Evolutionary conservation across 2,888 invertebrate species (phyloP).

Genomic region (Polydrusus cervinus): DNA sequence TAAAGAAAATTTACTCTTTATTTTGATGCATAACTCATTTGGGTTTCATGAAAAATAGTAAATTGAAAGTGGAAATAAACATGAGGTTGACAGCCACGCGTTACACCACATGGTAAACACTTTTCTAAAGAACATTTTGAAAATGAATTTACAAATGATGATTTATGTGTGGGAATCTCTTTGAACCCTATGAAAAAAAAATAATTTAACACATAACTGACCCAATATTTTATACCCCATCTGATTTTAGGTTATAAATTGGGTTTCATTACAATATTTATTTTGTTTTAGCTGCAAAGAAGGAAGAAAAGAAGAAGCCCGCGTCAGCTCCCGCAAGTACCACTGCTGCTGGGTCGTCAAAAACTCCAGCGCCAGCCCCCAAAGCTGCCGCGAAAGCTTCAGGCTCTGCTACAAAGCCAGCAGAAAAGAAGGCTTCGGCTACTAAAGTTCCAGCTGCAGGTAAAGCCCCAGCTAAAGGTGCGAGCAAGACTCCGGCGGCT

Average conservation of each 20-base stretch:
- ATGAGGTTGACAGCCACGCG: constrained; percentile 25
- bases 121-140: background rate
- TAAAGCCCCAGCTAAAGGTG: constrained; percentile 60
- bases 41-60: constrained; percentile 2
- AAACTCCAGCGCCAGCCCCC: constrained; percentile 71
- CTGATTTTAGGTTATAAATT: background rate
- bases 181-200: constrained; percentile 69
- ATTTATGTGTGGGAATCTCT: constrained; percentile 75
- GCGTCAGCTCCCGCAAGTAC: constrained; percentile 68
- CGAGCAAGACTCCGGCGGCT: constrained; percentile 52
- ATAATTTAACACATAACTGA: constrained; percentile 59
- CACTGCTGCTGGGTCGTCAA: constrained; percentile 69
- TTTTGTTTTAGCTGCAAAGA: constrained; percentile 69
- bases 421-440: constrained; percentile 58
- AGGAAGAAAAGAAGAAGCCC: constrained; percentile 74
- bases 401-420: constrained; percentile 56
- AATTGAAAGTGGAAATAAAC: constrained; percentile 12
- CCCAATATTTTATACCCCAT: constrained; percentile 23
- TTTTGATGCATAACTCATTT: background rate
- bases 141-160: constrained; percentile 67
- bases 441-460: constrained; percentile 62
- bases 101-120: constrained; percentile 44
- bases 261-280: background rate
- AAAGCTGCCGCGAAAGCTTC: constrained; percentile 62
- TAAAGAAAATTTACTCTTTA: background rate